A percentile compares a stretch with the other conserved stretches of the same genome.
phyloP scores from a whole-genome alignment of 2,113 vertebrate species.

The Bostrychus sinensis region DNA sequence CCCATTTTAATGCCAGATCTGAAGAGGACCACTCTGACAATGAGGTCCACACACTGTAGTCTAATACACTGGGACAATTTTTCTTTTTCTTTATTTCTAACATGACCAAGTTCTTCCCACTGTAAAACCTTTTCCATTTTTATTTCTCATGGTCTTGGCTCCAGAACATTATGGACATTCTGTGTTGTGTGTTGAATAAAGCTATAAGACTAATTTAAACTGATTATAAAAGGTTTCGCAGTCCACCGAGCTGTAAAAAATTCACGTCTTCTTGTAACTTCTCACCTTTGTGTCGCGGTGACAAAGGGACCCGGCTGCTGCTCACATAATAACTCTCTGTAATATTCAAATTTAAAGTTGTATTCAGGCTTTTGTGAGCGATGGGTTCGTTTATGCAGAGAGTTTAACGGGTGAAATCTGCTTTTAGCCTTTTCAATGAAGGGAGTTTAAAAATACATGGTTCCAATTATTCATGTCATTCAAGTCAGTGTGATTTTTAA shows the following conservation, averaged over 20 bases:
- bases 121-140: slow-evolving; percentile 47
- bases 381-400: too few relatives aligned
- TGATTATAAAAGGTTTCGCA: slow-evolving; percentile 7
- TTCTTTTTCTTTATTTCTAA: slow-evolving; percentile 70
- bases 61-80: slow-evolving; percentile 43
- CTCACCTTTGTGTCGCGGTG: background rate
- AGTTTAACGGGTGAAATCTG: too few relatives aligned
- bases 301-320: background rate
- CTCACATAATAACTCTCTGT: background rate
- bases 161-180: slow-evolving; percentile 11
- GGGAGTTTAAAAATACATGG: too few relatives aligned
- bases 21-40: slow-evolving; percentile 18
- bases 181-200: slow-evolving; percentile 6
- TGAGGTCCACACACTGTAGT: slow-evolving; percentile 48
- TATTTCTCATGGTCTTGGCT: slow-evolving; percentile 27
- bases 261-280: background rate
- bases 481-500: too few relatives aligned
- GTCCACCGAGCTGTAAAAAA: background rate
- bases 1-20: background rate
- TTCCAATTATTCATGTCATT: too few relatives aligned
- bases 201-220: slow-evolving; percentile 1
- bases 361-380: background rate
- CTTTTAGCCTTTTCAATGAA: too few relatives aligned
- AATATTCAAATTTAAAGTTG: background rate
- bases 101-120: slow-evolving; percentile 64